Evolutionary conservation across 2,113 vertebrate species (phyloP), one percentile per base, ranked within the genome.

Genomic region (Xenus cinereus): DNA sequence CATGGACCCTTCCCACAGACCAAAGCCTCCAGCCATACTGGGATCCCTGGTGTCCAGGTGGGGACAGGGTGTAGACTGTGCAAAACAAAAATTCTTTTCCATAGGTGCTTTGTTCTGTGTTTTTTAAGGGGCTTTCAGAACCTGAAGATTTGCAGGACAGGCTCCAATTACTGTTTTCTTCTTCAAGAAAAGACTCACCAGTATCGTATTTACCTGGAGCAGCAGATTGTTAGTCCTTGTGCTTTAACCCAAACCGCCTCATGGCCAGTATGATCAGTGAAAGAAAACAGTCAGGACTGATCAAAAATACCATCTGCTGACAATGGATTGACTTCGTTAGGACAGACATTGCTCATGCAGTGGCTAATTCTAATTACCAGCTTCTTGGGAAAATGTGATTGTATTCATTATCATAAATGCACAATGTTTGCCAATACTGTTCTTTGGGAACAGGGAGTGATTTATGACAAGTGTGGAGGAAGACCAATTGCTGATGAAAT

Each of bases 291-390:
- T 95, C 76, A 72, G 56, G 51, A 35, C 57, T 96, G 87, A 91
- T 96, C 45, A 89, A 84, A 95, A 96, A 81, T 91, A 92, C 51
- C 91, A 94, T 96, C 91, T 95, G 93, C 87, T 95, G 84, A 69
- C 71, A 82, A 23, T 5, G 21, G 84, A 53, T 51, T 54, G 57
- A 41, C 91, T 91, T 84, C 73, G 68, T 78, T 35, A 87, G 87
- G 86, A 93, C 69, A 91, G 89, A 51, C 54, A 79, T 84, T 95
- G 84, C 84, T 94, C 91, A 87, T 69, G 62, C 89, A 69, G 62
- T 79, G 84, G 39, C 71, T 83, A 74, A 57, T 80, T 69, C 72
- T 94, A 85, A 93, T 91, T 87, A 57, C 35, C 33, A 87, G 66
- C 62, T 87, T 87, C 91, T 84, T 82, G 71, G 81, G 64, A 84